Conservation (phyloP, 2,113 vertebrate genomes). For the Carollia perspicillata region DNA sequence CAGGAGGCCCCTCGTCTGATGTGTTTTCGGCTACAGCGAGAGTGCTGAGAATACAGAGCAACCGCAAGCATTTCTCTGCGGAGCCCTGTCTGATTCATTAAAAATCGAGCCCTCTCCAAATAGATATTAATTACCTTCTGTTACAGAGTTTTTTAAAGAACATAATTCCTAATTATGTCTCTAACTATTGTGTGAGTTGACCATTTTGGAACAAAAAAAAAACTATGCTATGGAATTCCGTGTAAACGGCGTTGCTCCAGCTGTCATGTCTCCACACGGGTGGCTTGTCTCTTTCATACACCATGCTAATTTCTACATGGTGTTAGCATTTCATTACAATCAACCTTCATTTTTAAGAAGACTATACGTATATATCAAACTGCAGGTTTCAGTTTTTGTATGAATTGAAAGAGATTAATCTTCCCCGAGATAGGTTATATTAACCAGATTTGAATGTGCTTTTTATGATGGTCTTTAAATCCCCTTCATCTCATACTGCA, state of each 20-base stretch:
- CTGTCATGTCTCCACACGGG: neutral
- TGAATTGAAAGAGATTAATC: slow-evolving; percentile 53
- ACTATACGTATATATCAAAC: neutral
- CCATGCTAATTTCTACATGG: neutral
- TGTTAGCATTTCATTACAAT: slow-evolving; percentile 55
- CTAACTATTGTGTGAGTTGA: slow-evolving; percentile 43
- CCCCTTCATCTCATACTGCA: slow-evolving; percentile 18
- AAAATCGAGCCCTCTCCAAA: slow-evolving; percentile 26
- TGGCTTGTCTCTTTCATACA: slow-evolving; percentile 20
- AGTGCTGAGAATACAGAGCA: neutral
- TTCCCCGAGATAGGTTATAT: slow-evolving; percentile 52
- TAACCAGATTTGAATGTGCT: slow-evolving; percentile 55
- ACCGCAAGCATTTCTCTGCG: slow-evolving; percentile 15
- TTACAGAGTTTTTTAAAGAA: slow-evolving; percentile 39
- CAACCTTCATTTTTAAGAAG: slow-evolving; percentile 57
- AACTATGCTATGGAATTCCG: neutral
- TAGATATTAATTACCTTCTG: slow-evolving; percentile 73
- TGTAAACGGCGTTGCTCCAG: neutral
- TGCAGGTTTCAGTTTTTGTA: neutral
- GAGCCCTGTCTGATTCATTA: slow-evolving; percentile 48
- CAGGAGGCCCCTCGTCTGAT: neutral
- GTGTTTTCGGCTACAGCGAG: slow-evolving; percentile 23
- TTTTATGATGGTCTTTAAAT: slow-evolving; percentile 64
- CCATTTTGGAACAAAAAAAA: slow-evolving; percentile 20
- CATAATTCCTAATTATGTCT: slow-evolving; percentile 63